Evolutionary conservation across 1,140 invertebrate species (phyloP).

Genomic region (Drosophila murphyi): DNA sequence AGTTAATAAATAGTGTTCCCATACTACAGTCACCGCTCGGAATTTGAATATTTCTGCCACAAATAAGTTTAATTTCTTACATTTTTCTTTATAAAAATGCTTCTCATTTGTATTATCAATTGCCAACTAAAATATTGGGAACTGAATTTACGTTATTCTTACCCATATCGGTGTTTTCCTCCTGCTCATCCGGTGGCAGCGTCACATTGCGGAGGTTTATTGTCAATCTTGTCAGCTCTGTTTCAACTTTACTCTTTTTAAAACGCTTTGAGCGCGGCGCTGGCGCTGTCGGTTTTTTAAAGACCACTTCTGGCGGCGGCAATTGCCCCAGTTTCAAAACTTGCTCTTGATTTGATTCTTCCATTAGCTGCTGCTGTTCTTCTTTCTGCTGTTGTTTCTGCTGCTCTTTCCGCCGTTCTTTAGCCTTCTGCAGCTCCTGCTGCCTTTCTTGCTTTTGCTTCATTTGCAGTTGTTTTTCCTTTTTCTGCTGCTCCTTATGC

Average conservation of each 20-base stretch:
- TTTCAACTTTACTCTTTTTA: background rate
- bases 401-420: too few relatives aligned
- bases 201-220: background rate
- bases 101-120: too few relatives aligned
- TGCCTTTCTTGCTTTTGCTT: background rate
- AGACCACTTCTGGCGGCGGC: slow-evolving; percentile 31
- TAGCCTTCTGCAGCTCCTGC: background rate
- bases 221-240: slow-evolving; percentile 24
- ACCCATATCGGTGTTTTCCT: slow-evolving; percentile 34
- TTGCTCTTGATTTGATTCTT: background rate
- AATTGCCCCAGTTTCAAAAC: background rate
- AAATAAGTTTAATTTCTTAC: too few relatives aligned
- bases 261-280: slow-evolving; percentile 45
- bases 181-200: background rate
- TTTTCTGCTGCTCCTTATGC: background rate
- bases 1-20: background rate
- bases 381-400: background rate
- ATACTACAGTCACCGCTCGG: too few relatives aligned
- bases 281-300: slow-evolving; percentile 61
- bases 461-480: background rate
- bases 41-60: too few relatives aligned
- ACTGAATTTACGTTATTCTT: slow-evolving; percentile 9
- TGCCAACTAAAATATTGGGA: too few relatives aligned
- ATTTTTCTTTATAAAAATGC: too few relatives aligned
- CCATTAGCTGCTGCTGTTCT: background rate